Percentiles rank a stretch among this genome's conserved stretches.
Evolutionary conservation across 2,797 vertebrate genomes (phyloP).

Genomic region (Notolepis coatsorum): DNA sequence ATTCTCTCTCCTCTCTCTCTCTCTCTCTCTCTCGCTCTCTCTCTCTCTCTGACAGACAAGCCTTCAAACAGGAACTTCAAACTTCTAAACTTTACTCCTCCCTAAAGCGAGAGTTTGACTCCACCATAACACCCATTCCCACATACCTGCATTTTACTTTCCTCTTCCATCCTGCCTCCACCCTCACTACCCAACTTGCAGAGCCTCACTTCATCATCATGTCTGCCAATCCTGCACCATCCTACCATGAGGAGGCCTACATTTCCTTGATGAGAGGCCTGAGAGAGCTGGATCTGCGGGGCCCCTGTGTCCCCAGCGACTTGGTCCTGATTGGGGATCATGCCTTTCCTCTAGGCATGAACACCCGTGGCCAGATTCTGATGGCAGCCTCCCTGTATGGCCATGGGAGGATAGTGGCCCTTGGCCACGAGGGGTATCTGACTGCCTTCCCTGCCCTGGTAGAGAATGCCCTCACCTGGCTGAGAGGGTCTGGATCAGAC

Average conservation of each 20-base stretch:
- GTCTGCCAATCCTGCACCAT: conserved; percentile 13
- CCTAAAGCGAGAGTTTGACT: background rate
- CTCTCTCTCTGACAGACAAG: background rate
- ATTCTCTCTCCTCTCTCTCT: background rate
- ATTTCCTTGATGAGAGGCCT: conserved; percentile 73
- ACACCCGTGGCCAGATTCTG: conserved; percentile 74
- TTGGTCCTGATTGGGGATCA: conserved; percentile 81
- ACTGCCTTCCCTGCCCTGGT: conserved; percentile 70
- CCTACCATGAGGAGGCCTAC: conserved; percentile 55
- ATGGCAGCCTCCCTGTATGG: conserved; percentile 86
- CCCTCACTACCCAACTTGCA: background rate
- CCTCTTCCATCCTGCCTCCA: background rate
- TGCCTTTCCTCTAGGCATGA: conserved; percentile 82
- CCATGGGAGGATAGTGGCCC: conserved; percentile 80
- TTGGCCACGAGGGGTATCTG: conserved; percentile 83
- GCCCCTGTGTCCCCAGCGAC: conserved; percentile 63
- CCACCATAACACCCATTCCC: background rate
- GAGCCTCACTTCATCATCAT: conserved; percentile 37
- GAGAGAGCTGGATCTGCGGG: conserved; percentile 69
- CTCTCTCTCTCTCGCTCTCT: background rate
- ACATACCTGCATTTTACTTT: no score
- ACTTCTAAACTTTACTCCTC: conserved; percentile 6
- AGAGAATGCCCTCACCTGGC: conserved; percentile 83
- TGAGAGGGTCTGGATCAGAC: conserved; percentile 61
- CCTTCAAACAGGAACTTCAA: background rate